Evolutionary conservation across 2,113 vertebrate species (phyloP), one percentile per base, ranked within the genome.

Genomic region (Macrotis lagotis): DNA sequence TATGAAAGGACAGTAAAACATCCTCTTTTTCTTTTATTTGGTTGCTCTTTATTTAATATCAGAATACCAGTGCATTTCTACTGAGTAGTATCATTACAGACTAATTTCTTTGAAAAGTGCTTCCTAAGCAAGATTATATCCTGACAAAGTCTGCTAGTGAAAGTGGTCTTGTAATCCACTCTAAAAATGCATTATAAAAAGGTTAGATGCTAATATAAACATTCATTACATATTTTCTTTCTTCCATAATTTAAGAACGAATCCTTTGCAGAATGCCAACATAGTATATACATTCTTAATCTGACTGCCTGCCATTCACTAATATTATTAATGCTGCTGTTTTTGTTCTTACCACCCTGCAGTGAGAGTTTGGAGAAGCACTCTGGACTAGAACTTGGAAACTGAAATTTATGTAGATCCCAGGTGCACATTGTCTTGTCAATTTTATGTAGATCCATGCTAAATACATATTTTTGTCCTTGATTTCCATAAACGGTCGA

Each of bases 401-500:
- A 91, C 88, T 92, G 49, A 97, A 96, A 97, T 52, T 50, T 90
- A 94, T 97, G 92, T 97, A 89, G 52, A 93, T 97, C 95, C 93
- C 90, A 83, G 90, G 92, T 91, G 53, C 92, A 89, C 95, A 91
- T 97, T 96, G 95, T 97, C 89, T 92, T 98, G 51, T 97, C 51
- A 96, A 95, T 97, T 96, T 96, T 49, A 95, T 95, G 92, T 94
- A 97, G 96, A 98, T 98, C 96, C 96, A 97, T 97, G 96, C 90
- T 93, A 96, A 95, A 74, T 95, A 89, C 89, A 49, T 97, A 98
- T 97, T 97, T 96, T 97, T 94, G 90, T 94, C 96, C 94, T 97
- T 97, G 95, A 98, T 98, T 98, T 98, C 97, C 91, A 88, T 98
- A 97, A 98, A 94, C 96, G 95, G 96, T 97, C 97, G 53, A 91